Conservation (phyloP, 2,888 invertebrate species). For the Suillia variegata region DNA sequence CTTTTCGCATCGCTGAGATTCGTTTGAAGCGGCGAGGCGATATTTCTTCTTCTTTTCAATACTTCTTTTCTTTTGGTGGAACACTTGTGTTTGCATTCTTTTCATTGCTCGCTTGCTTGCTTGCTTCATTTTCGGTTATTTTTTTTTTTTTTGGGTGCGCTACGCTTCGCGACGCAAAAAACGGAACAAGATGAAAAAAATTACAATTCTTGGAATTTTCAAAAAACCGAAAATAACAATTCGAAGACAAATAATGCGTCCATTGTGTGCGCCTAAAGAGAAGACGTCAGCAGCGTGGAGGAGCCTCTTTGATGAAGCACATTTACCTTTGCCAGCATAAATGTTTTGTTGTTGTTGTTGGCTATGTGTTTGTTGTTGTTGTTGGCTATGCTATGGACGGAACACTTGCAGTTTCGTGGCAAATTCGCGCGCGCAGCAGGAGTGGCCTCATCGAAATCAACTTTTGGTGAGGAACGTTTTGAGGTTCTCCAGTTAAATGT, state of each 20-base stretch:
- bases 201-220: conserved; percentile 4
- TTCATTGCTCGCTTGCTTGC: too few species aligned
- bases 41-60: background rate
- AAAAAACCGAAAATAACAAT: background rate
- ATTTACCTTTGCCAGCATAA: background rate
- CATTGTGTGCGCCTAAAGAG: background rate
- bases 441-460: background rate
- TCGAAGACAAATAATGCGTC: conserved; percentile 4
- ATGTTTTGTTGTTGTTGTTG: too few species aligned
- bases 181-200: background rate
- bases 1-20: background rate
- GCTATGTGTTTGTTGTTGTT: too few species aligned
- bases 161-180: background rate
- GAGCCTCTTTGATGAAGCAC: background rate
- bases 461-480: too few species aligned
- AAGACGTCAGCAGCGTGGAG: background rate
- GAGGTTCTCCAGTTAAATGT: background rate
- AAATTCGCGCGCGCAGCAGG: too few species aligned
- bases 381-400: too few species aligned
- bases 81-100: background rate
- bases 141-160: background rate
- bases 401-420: background rate
- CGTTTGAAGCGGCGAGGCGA: background rate
- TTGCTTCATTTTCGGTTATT: background rate
- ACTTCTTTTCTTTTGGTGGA: background rate